Evolutionary conservation across 2,888 invertebrate species (phyloP).

Genomic region (Bhutanitis thaidina): DNA sequence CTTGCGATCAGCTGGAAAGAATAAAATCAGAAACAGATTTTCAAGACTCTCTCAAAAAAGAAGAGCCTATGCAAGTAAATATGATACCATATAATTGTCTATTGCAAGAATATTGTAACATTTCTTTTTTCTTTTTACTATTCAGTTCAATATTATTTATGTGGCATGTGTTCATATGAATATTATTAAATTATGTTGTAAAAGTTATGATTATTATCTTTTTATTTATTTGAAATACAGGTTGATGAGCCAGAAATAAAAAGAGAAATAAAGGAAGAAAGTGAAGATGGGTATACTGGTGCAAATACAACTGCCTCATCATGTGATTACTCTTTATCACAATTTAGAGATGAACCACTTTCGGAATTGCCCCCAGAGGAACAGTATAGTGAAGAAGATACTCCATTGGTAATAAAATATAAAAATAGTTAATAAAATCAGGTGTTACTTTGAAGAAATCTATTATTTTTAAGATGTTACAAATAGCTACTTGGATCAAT

Average conservation of each 20-base stretch:
- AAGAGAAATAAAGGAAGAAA: conserved; percentile 62
- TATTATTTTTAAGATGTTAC: too few relatives aligned
- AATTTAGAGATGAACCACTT: conserved; percentile 81
- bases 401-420: conserved; percentile 82
- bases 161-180: too few relatives aligned
- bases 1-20: conserved; percentile 50
- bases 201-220: too few relatives aligned
- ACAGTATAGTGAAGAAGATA: conserved; percentile 85
- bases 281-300: conserved; percentile 58
- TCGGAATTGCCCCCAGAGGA: conserved; percentile 68
- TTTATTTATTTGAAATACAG: conserved; percentile 29
- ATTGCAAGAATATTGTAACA: too few relatives aligned
- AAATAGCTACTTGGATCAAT: too few relatives aligned
- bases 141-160: too few relatives aligned
- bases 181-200: too few relatives aligned
- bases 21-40: conserved; percentile 46
- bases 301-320: conserved; percentile 82
- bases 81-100: background rate
- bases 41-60: conserved; percentile 55
- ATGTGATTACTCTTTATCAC: conserved; percentile 86
- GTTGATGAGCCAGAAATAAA: conserved; percentile 62
- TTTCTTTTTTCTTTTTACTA: too few relatives aligned
- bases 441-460: too few relatives aligned
- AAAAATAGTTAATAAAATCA: too few relatives aligned
- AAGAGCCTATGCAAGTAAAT: conserved; percentile 63